Evolutionary conservation across 2,113 vertebrate genomes (phyloP).

Genomic region (Myotis brandtii): DNA sequence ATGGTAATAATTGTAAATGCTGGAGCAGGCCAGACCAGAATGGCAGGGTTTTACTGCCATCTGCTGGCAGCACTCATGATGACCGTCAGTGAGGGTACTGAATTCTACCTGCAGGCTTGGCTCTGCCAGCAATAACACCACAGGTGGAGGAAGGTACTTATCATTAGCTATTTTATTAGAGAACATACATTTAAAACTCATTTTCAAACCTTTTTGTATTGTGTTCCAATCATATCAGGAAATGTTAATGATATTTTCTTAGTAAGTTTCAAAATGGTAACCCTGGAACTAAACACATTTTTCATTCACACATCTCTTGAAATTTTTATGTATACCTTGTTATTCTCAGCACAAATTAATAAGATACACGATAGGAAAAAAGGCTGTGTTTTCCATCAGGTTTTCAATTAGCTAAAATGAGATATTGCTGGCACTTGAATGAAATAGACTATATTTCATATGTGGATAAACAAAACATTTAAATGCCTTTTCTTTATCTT

Average conservation of each 20-base stretch:
- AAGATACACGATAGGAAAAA: not conserved
- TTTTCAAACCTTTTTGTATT: not conserved
- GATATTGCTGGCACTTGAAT: not conserved
- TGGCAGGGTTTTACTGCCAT: constrained; percentile 83
- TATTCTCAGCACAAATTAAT: constrained; percentile 57
- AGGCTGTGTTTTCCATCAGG: not conserved
- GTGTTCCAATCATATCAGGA: constrained; percentile 26
- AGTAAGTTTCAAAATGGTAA: constrained; percentile 55
- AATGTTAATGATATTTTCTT: constrained; percentile 56
- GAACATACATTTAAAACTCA: constrained; percentile 36
- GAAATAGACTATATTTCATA: not conserved
- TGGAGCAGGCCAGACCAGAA: not conserved
- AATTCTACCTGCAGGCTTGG: not conserved
- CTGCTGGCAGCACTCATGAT: constrained; percentile 75
- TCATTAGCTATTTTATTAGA: constrained; percentile 10
- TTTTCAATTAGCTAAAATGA: constrained; percentile 53
- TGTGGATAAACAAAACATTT: not conserved
- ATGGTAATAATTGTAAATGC: not conserved
- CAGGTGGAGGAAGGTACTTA: not conserved
- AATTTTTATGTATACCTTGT: constrained; percentile 45
- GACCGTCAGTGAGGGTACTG: not conserved
- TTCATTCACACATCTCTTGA: constrained; percentile 2
- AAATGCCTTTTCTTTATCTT: constrained; percentile 53
- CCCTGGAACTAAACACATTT: constrained; percentile 7
- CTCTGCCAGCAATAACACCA: not conserved